Base-by-base conservation (phyloP, 1,140 invertebrate species). In the Hydropsyche tenuis region DNA sequence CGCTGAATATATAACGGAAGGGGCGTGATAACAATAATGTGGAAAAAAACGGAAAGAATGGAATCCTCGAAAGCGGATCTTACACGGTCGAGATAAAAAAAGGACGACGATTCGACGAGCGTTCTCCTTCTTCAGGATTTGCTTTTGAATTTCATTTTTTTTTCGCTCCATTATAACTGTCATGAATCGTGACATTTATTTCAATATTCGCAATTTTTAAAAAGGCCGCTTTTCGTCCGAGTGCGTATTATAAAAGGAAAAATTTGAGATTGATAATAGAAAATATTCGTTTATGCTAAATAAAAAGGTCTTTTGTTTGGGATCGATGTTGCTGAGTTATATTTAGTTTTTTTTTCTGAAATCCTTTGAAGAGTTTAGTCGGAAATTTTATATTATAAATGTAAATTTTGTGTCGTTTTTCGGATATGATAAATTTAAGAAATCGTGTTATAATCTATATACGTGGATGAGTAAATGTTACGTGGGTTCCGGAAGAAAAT, bases 1-100 rank as follows among this genome's bases (percentile, higher is more conserved):
- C 48, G 48, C 20, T 18, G 48, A 16, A 53, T 16, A 53, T 7
- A 53, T 37, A 37, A 37, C 30, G 48, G 1, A 18, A 53, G 20
- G 48, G 16, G 48, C 48, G 48, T 53, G 30, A 37, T 37, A 53
- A 53, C 48, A 53, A 18, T 53, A 53, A 37, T 37, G 30, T 37
- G 30, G 3, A 37, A 37, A 37, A 37, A 37, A n/a, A 37, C 3
- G 9, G 9, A 37, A 37, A 51, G 18, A 4, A 51, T 16, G 18
- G 4, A 5, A 16, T 14, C 46, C 46, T 20, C 14, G 14, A 51
- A 51, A n/a, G 18, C 46, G 18, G 18, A 51, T 20, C 18, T 51
- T 51, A 51, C 18, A 51, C 14, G 14, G 18, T 51, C 46, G 14
- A 51, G 3, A 4, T 51, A 16, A 51, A 16, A 51, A n/a, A 14